phyloP scores from a whole-genome alignment of 2,113 vertebrate genomes.

The Passer montanus region DNA sequence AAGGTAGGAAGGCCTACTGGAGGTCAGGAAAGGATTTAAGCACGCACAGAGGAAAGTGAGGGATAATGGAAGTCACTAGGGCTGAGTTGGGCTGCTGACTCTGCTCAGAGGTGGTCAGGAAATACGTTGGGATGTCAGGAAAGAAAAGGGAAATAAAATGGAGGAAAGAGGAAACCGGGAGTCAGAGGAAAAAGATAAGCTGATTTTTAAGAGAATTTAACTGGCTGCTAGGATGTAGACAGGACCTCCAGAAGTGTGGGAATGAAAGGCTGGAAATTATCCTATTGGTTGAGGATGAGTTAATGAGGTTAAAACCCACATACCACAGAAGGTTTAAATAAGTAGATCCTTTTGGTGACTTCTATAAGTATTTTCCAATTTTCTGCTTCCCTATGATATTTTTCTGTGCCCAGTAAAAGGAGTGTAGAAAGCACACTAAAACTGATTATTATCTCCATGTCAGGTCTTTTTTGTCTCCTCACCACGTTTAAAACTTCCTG shows the following conservation, averaged over 20 bases:
- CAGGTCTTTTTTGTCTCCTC: neutral
- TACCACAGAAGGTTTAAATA: neutral
- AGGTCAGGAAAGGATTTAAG: slow-evolving; percentile 66
- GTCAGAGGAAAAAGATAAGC: neutral
- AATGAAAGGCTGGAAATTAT: neutral
- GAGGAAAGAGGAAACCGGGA: neutral
- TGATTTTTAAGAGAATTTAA: neutral
- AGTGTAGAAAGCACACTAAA: neutral
- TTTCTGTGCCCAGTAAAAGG: neutral
- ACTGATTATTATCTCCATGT: neutral
- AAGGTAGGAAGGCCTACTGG: slow-evolving; percentile 55
- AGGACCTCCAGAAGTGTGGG: neutral
- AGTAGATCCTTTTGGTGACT: neutral
- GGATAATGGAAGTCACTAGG: slow-evolving; percentile 31
- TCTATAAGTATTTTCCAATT: neutral
- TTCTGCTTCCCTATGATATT: neutral
- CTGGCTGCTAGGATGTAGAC: neutral
- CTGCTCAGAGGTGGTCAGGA: slow-evolving; percentile 45
- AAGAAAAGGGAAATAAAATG: slow-evolving; percentile 35
- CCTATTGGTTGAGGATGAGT: neutral
- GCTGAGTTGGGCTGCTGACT: slow-evolving; percentile 20
- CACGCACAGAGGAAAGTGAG: slow-evolving; percentile 39
- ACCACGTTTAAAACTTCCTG: neutral
- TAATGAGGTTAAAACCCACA: neutral
- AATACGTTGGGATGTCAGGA: neutral